Base-by-base conservation (phyloP, 2,797 vertebrate genomes). In the Glossophaga mutica region DNA sequence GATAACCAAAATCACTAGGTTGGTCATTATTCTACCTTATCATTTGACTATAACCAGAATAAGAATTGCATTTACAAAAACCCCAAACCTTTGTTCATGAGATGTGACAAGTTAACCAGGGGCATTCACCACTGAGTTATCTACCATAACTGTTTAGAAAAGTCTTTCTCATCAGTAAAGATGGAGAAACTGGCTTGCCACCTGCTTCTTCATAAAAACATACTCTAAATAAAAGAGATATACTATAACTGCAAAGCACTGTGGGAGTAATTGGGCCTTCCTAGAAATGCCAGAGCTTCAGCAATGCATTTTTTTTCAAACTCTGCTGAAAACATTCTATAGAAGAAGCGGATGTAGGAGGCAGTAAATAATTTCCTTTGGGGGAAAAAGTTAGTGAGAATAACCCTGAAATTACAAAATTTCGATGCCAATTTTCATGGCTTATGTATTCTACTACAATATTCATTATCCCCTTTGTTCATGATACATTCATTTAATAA, bases 41-140 rank as follows among this genome's bases (percentile, higher is more conserved):
- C 14, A 2, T 67, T 79, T 76, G 37, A 10, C 62, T 15, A 32
- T 21, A 73, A 34, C 50, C 74, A 86, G 70, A 93, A 73, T 82
- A 73, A 93, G 76, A 82, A 91, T 55, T 39, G 29, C 52, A 57
- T 78, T 50, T 91, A 73, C 9, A 16, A 93, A 91, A 65, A 79
- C 65, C 42, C 16, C 12, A 67, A 73, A 70, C 83, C 78, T 91
- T 22, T 65, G 32, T 46, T 96, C 14, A 7, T 84, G 55, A 79
- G 81, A 91, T 92, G 55, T 94, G 67, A 94, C 70, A 91, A 62
- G n/a, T 78, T 94, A 91, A 87, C 76, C 70, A 46, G 44, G 62
- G 50, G 91, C 65, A 88, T 91, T 78, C n/a, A n/a, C 55, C 39
- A 32, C 71, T 94, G n/a, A 84, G 29, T 96, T 74, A 78, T 34